Conservation (phyloP, 2,888 invertebrate genomes). For the Thera britannica region DNA sequence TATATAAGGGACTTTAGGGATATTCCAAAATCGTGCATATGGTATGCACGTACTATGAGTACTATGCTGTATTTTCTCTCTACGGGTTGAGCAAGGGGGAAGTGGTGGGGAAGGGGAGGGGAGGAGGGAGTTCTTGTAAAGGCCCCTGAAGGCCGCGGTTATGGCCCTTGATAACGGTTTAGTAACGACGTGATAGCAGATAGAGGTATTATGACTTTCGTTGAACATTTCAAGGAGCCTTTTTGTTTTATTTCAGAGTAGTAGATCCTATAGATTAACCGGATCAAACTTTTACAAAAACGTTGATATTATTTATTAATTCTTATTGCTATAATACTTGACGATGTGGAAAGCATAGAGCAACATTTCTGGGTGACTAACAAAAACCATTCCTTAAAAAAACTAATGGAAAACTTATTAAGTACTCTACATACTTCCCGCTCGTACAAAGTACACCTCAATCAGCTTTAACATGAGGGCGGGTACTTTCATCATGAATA, state of each 20-base stretch:
- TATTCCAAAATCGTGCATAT: not conserved
- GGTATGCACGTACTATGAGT: not conserved
- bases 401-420: slow-evolving; percentile 14
- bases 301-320: too few species aligned
- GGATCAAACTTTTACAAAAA: too few species aligned
- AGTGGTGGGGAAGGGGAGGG: too few species aligned
- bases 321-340: not conserved
- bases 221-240: slow-evolving; percentile 19
- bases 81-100: slow-evolving; percentile 13
- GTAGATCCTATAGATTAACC: too few species aligned
- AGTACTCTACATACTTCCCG: not conserved
- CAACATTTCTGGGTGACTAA: not conserved
- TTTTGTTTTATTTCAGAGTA: slow-evolving; percentile 19
- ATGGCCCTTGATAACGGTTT: slow-evolving; percentile 40
- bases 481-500: not conserved
- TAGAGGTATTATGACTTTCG: slow-evolving; percentile 31
- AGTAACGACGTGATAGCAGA: slow-evolving; percentile 38
- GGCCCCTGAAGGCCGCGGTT: slow-evolving; percentile 36
- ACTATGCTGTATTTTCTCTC: slow-evolving; percentile 12
- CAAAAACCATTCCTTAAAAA: not conserved
- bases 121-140: slow-evolving; percentile 30
- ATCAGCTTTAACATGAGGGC: slow-evolving; percentile 3
- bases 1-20: too few species aligned
- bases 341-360: not conserved
- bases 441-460: slow-evolving; percentile 3